Percentiles rank a stretch among this genome's conserved stretches.
Conservation (phyloP, 2,113 vertebrate genomes). For the Cercocebus atys region DNA sequence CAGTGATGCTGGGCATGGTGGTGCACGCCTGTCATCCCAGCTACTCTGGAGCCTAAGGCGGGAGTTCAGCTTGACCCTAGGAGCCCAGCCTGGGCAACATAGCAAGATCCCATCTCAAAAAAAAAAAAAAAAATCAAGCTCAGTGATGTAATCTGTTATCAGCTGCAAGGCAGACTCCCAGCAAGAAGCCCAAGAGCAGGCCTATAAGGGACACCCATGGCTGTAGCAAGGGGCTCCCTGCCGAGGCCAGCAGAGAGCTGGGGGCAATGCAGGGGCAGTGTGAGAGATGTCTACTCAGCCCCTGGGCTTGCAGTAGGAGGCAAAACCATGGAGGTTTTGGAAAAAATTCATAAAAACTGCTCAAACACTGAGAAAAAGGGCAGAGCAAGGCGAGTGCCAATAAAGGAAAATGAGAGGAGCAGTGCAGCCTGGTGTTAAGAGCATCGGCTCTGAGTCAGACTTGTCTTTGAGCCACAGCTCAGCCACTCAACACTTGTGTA, state of each 20-base stretch:
- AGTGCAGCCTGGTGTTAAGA: background rate
- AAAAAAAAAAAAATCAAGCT: background rate
- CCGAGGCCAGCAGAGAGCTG: background rate
- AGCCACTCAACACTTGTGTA: slow-evolving; percentile 15
- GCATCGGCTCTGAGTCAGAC: background rate
- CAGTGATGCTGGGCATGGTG: background rate
- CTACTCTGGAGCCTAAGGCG: background rate
- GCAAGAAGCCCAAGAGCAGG: background rate
- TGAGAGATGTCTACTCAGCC: background rate
- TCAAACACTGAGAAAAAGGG: background rate
- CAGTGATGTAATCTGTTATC: slow-evolving; percentile 13
- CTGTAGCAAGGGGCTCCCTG: background rate
- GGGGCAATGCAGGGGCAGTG: background rate
- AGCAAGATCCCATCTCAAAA: background rate
- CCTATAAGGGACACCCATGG: background rate
- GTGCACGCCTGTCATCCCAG: background rate
- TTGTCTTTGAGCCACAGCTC: background rate
- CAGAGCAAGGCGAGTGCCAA: background rate
- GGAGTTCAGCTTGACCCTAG: background rate
- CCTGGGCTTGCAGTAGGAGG: background rate
- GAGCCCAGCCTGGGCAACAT: background rate
- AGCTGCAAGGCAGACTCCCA: slow-evolving; percentile 14
- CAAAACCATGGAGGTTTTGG: slow-evolving; percentile 27
- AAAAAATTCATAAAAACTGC: background rate
- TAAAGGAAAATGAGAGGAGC: slow-evolving; percentile 5